Conservation (phyloP, 2,888 invertebrate genomes). For the Lasioglossum leucozonium region DNA sequence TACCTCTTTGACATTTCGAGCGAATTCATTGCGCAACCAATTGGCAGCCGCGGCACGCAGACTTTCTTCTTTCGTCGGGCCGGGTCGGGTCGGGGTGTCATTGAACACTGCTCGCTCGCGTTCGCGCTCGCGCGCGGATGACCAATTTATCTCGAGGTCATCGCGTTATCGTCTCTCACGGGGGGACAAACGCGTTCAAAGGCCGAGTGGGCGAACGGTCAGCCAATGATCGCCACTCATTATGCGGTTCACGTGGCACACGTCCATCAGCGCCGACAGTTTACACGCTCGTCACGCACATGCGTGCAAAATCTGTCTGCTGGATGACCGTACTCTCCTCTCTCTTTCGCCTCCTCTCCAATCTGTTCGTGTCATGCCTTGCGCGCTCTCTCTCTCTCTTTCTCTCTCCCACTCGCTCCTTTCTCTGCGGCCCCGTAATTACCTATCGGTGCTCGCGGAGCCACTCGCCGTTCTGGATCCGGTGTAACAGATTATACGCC, state of each 20-base stretch:
- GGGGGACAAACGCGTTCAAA: slow-evolving; percentile 46
- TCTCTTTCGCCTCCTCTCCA: background rate
- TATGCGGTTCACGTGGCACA: slow-evolving; percentile 76
- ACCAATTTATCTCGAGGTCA: slow-evolving; percentile 71
- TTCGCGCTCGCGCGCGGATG: slow-evolving; percentile 37
- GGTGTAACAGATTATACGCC: slow-evolving; percentile 32
- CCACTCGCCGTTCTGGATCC: slow-evolving; percentile 28
- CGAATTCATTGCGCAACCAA: slow-evolving; percentile 47
- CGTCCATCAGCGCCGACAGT: slow-evolving; percentile 68
- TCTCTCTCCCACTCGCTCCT: slow-evolving; percentile 21
- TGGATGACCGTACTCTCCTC: background rate
- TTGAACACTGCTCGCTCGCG: slow-evolving; percentile 40
- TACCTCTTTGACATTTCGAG: slow-evolving; percentile 41
- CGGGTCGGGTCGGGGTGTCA: slow-evolving; percentile 41
- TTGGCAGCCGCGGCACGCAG: slow-evolving; percentile 39
- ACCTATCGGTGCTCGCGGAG: slow-evolving; percentile 33
- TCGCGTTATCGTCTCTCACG: slow-evolving; percentile 68
- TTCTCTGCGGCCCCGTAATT: slow-evolving; percentile 42
- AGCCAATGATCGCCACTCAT: slow-evolving; percentile 72
- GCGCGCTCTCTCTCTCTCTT: background rate
- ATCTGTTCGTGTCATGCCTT: background rate
- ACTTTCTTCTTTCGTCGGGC: slow-evolving; percentile 49
- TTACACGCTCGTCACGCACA: slow-evolving; percentile 71
- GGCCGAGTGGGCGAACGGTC: slow-evolving; percentile 70
- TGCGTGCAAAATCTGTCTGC: slow-evolving; percentile 64